Conservation (phyloP, 2,113 vertebrate genomes). For the Psophia crepitans region DNA sequence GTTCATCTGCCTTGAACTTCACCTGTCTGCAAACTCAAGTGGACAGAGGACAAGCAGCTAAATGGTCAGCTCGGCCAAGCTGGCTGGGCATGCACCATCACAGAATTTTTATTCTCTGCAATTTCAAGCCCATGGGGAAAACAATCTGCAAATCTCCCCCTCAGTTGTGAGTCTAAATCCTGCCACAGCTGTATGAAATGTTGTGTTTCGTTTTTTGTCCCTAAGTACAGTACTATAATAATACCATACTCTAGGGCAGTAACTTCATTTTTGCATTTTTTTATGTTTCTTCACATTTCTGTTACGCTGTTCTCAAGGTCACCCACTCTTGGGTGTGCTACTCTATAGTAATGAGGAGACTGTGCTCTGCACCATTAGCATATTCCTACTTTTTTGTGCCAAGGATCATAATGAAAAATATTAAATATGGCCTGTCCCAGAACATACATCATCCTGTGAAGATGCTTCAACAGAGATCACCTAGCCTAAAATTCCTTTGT, state of each 20-base stretch:
- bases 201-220: background rate
- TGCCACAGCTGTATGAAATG: background rate
- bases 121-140: background rate
- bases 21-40: background rate
- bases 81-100: background rate
- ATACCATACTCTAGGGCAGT: background rate
- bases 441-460: background rate
- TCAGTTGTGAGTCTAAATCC: background rate
- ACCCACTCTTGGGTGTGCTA: background rate
- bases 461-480: background rate
- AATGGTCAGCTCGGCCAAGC: background rate
- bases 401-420: conserved; percentile 40
- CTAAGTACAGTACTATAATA: background rate
- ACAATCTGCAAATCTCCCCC: background rate
- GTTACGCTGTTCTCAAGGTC: background rate
- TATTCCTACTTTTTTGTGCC: background rate
- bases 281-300: background rate
- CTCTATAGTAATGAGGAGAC: background rate
- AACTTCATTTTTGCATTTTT: background rate
- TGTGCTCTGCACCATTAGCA: background rate
- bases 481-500: background rate
- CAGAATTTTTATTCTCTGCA: background rate
- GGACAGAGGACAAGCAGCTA: background rate
- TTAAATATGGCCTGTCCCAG: conserved; percentile 7
- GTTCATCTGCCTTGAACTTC: background rate